Evolutionary conservation across 2,888 invertebrate species (phyloP).

Genomic region (Aphidius colemani): DNA sequence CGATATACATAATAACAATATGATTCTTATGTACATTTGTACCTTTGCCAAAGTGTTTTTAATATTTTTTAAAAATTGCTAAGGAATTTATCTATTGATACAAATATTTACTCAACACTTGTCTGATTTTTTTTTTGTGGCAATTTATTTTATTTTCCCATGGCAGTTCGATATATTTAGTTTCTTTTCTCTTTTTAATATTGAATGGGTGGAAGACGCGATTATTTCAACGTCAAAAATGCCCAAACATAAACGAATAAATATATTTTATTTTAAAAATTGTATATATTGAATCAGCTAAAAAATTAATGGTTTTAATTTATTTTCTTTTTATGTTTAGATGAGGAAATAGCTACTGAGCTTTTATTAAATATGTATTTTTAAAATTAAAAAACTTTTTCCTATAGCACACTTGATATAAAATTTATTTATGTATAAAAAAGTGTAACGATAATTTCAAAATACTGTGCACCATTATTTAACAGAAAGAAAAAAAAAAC

Average conservation of each 20-base stretch:
- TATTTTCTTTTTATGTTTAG: constrained; percentile 20
- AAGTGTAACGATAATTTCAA: too few relatives aligned
- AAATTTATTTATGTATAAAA: constrained; percentile 35
- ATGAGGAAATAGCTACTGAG: too few relatives aligned
- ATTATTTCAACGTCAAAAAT: too few relatives aligned
- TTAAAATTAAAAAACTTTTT: constrained; percentile 22
- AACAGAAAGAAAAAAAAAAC: too few relatives aligned
- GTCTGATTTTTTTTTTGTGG: not conserved
- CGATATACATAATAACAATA: constrained; percentile 49
- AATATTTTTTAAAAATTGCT: not conserved
- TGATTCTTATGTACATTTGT: constrained; percentile 58
- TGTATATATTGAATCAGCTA: too few relatives aligned
- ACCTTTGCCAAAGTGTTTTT: constrained; percentile 54
- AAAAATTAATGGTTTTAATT: not conserved
- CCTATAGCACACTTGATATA: constrained; percentile 48
- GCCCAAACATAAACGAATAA: too few relatives aligned
- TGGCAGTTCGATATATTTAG: constrained; percentile 42
- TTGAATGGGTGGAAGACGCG: too few relatives aligned
- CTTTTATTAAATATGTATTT: constrained; percentile 21
- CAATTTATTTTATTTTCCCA: not conserved
- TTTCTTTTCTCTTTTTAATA: constrained; percentile 10
- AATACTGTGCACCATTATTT: too few relatives aligned
- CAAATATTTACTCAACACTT: constrained; percentile 4
- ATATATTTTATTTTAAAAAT: too few relatives aligned
- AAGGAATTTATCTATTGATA: not conserved